These are phyloP conservation scores for Bombus sibiricus DNA, from an alignment of 1,140 invertebrate species.

Conservation along the genomic window DNA sequence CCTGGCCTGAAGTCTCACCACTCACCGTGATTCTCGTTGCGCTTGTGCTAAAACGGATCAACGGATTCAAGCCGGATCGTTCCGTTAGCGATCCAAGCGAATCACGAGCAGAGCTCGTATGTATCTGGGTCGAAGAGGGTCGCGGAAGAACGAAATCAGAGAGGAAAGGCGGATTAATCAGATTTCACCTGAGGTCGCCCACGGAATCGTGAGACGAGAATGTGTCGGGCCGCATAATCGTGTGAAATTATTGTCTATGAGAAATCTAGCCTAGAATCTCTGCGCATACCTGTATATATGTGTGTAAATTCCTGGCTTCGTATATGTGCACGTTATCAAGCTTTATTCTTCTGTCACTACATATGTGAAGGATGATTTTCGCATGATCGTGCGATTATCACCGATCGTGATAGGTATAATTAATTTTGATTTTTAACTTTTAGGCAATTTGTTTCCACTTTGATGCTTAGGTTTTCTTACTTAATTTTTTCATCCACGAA, in stretches of 20 bases:
- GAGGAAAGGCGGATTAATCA: slow-evolving; percentile 35
- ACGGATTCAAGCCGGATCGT: slow-evolving; percentile 1
- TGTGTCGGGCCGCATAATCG: slow-evolving; percentile 39
- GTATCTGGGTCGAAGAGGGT: slow-evolving; percentile 23
- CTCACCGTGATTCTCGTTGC: background rate
- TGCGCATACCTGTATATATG: background rate
- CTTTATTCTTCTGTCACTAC: background rate
- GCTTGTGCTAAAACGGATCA: slow-evolving; percentile 14
- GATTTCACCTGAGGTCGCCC: slow-evolving; percentile 34
- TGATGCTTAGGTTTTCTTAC: too few relatives aligned
- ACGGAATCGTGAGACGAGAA: slow-evolving; percentile 26
- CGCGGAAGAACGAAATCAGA: slow-evolving; percentile 15
- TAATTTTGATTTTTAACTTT: too few relatives aligned
- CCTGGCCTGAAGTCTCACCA: background rate
- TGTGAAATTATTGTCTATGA: slow-evolving; percentile 38
- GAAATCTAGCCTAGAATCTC: slow-evolving; percentile 8
- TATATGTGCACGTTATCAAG: background rate
- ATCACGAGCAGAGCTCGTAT: slow-evolving; percentile 1
- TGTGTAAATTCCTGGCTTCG: too few relatives aligned
- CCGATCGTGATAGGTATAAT: too few relatives aligned
- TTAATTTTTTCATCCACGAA: background rate
- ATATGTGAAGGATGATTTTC: background rate
- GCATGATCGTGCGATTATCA: background rate
- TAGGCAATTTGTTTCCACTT: too few relatives aligned
- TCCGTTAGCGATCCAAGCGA: background rate